Percentiles rank a stretch among this genome's conserved stretches.
Evolutionary conservation across 2,888 invertebrate genomes (phyloP).

Genomic region (Polymixis lichenea): DNA sequence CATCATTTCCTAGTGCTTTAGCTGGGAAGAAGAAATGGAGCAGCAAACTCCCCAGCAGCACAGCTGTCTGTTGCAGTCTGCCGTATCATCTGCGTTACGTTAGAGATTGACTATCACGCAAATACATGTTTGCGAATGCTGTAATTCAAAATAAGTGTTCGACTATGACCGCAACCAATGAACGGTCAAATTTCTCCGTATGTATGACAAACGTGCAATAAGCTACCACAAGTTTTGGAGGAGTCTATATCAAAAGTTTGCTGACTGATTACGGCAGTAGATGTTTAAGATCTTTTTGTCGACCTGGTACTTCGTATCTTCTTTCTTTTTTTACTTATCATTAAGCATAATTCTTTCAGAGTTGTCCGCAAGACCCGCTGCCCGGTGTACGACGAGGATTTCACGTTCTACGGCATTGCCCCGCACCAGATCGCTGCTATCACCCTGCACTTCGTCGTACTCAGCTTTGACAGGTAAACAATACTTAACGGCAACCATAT

Average conservation of each 20-base stretch:
- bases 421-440: slow-evolving; percentile 96
- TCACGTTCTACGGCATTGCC: slow-evolving; percentile 98
- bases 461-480: slow-evolving; percentile 96
- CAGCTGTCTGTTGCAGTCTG: too few species aligned
- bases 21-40: too few species aligned
- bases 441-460: slow-evolving; percentile 97
- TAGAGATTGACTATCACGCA: not conserved
- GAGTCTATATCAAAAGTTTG: not conserved
- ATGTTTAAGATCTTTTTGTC: not conserved
- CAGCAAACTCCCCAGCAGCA: too few species aligned
- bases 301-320: not conserved
- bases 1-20: too few species aligned
- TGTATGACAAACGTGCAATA: not conserved
- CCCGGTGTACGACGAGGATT: slow-evolving; percentile 99
- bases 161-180: not conserved
- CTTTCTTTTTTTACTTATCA: not conserved
- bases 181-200: too few species aligned
- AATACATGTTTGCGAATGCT: not conserved
- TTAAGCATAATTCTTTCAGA: slow-evolving; percentile 81
- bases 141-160: not conserved
- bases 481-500: too few species aligned
- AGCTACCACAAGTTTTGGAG: not conserved
- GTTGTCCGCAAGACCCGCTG: slow-evolving; percentile 98
- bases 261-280: not conserved
- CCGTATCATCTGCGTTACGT: too few species aligned